Evolutionary conservation across 1,140 invertebrate species (phyloP).

Genomic region (Conopomorpha cramerella): DNA sequence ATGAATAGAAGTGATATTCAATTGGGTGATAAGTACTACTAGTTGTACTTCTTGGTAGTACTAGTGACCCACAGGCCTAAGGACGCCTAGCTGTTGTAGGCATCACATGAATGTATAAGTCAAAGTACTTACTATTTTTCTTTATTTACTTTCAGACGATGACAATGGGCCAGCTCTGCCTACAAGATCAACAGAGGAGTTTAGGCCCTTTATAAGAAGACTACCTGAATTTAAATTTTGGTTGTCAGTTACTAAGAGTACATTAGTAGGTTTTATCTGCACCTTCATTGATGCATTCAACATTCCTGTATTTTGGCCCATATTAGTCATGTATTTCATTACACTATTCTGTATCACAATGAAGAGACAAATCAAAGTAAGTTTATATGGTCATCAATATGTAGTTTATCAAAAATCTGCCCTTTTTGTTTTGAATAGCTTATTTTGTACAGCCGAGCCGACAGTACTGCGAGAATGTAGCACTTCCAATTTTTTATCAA

Average conservation of each 20-base stretch:
- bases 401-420: too few species aligned
- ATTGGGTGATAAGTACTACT: too few species aligned
- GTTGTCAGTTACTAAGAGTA: slow-evolving; percentile 96
- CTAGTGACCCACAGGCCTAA: too few species aligned
- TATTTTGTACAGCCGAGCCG: neutral
- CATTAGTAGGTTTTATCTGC: slow-evolving; percentile 87
- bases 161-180: slow-evolving; percentile 91
- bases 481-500: too few species aligned
- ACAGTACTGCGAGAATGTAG: too few species aligned
- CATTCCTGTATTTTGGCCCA: slow-evolving; percentile 99
- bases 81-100: too few species aligned
- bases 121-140: too few species aligned
- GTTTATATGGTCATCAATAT: slow-evolving; percentile 11
- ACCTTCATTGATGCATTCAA: slow-evolving; percentile 99
- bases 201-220: slow-evolving; percentile 96
- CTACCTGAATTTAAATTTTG: slow-evolving; percentile 99
- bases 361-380: slow-evolving; percentile 99
- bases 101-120: too few species aligned
- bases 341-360: slow-evolving; percentile 98
- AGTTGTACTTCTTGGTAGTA: too few species aligned
- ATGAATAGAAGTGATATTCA: too few species aligned
- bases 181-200: slow-evolving; percentile 94
- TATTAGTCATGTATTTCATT: slow-evolving; percentile 99
- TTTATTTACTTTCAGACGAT: too few species aligned
- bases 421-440: neutral